Percentiles rank a stretch among this genome's conserved stretches.
phyloP scores from a whole-genome alignment of 2,888 invertebrate species.

The Xestia ashworthii region DNA sequence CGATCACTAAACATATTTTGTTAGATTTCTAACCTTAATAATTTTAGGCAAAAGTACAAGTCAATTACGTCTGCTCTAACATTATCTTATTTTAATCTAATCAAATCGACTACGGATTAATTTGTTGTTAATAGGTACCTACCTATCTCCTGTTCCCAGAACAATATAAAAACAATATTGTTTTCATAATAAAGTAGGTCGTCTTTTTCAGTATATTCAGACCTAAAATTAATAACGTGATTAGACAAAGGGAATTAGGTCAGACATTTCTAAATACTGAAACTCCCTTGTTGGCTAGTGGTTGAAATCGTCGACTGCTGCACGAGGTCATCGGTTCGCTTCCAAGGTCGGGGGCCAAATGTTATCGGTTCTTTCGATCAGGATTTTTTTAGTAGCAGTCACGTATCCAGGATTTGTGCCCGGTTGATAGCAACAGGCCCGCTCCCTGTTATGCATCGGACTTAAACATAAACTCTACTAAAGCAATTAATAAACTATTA shows the following conservation, averaged over 20 bases:
- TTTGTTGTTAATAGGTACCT: constrained; percentile 1
- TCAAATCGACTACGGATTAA: constrained; percentile 21
- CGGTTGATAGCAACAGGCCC: not conserved
- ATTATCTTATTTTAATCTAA: constrained; percentile 33
- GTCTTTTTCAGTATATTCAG: constrained; percentile 12
- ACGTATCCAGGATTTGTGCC: not conserved
- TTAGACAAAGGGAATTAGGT: constrained; percentile 18
- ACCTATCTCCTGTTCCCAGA: constrained; percentile 18
- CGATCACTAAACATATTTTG: not conserved
- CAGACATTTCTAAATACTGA: constrained; percentile 4
- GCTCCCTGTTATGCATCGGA: no score
- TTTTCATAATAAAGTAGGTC: constrained; percentile 34
- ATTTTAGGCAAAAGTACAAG: not conserved
- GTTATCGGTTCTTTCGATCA: not conserved
- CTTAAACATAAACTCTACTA: not conserved
- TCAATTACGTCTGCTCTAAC: not conserved
- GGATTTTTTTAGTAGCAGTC: not conserved
- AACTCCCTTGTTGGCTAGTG: not conserved
- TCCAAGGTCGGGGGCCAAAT: not conserved
- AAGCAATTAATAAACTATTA: not conserved
- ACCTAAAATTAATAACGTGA: constrained; percentile 22
- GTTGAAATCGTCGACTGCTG: no score
- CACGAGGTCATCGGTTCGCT: not conserved
- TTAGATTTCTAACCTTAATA: not conserved
- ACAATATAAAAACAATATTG: constrained; percentile 17